Percentiles rank a stretch among this genome's conserved stretches.
These are phyloP conservation scores for Sitta europaea DNA, from an alignment of 2,113 vertebrate species.

Conservation along the genomic window DNA sequence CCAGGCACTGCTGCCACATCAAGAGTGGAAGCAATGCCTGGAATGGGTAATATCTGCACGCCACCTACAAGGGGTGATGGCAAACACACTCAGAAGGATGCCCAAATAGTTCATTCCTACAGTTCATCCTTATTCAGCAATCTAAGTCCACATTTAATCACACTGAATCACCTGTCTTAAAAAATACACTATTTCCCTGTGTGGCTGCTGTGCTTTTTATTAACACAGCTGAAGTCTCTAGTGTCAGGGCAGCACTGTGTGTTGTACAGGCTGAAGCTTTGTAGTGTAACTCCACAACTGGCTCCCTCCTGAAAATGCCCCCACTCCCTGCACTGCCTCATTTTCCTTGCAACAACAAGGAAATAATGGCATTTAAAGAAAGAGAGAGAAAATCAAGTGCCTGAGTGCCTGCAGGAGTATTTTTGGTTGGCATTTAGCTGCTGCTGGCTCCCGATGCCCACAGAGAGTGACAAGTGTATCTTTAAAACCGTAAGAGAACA, in stretches of 20 bases:
- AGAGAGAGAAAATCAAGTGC: not conserved
- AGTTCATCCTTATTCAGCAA: not conserved
- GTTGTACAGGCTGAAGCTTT: not conserved
- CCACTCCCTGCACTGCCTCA: not conserved
- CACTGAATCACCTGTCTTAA: not conserved
- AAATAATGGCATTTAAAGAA: not conserved
- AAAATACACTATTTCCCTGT: not conserved
- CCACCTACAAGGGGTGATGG: not conserved
- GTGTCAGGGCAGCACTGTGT: fast-evolving
- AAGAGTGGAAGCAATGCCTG: not conserved
- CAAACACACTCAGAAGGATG: not conserved
- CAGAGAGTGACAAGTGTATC: not conserved
- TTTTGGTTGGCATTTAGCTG: not conserved
- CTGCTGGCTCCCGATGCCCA: not conserved
- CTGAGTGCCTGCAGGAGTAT: not conserved
- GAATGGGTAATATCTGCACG: not conserved
- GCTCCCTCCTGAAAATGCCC: not conserved
- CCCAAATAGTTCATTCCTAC: not conserved
- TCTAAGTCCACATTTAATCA: not conserved
- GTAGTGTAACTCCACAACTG: not conserved
- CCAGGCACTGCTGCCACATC: not conserved
- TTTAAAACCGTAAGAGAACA: not conserved
- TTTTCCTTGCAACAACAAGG: not conserved
- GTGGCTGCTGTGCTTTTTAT: not conserved
- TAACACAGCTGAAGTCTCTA: not conserved